Evolutionary conservation across 2,888 invertebrate species (phyloP).

Genomic region (Hirtodrosophila trivittata): DNA sequence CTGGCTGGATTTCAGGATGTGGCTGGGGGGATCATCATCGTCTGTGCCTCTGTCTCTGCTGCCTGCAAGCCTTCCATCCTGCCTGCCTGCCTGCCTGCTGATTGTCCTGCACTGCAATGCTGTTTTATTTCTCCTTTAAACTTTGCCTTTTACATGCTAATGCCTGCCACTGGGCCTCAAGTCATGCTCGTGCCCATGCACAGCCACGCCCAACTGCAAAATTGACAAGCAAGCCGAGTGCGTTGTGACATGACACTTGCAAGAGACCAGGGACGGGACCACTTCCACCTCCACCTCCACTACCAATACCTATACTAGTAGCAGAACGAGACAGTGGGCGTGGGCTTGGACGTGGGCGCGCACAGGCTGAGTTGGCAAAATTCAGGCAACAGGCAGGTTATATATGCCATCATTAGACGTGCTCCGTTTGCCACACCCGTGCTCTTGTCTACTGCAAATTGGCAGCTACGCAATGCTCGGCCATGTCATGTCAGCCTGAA

Average conservation of each 20-base stretch:
- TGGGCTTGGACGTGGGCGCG: slow-evolving; percentile 41
- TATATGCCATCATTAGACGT: slow-evolving; percentile 77
- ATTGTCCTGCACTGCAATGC: slow-evolving; percentile 72
- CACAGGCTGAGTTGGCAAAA: slow-evolving; percentile 17
- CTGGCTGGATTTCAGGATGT: slow-evolving; percentile 30
- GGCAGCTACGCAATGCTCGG: slow-evolving; percentile 67
- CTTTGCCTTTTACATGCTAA: slow-evolving; percentile 70
- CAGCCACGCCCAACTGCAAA: slow-evolving; percentile 75
- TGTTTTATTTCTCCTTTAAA: slow-evolving; percentile 54
- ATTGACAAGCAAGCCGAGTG: slow-evolving; percentile 75
- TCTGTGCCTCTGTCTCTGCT: slow-evolving; percentile 11
- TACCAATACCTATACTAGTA: too few species aligned
- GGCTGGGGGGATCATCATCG: slow-evolving; percentile 16
- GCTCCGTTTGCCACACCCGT: slow-evolving; percentile 76
- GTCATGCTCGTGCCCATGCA: slow-evolving; percentile 58
- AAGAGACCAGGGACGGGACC: slow-evolving; percentile 40
- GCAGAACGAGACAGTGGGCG: slow-evolving; percentile 26
- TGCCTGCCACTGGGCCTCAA: slow-evolving; percentile 65
- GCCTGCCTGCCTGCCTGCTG: slow-evolving; percentile 43
- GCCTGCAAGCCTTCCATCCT: not conserved
- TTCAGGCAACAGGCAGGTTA: slow-evolving; percentile 43
- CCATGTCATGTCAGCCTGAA: slow-evolving; percentile 64
- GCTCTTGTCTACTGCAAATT: slow-evolving; percentile 70
- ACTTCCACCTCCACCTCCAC: not conserved
- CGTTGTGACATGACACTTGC: slow-evolving; percentile 79